Evolutionary conservation across 2,888 invertebrate genomes (phyloP), one percentile per base, ranked within the genome.

Genomic region (Hesperia comma): DNA sequence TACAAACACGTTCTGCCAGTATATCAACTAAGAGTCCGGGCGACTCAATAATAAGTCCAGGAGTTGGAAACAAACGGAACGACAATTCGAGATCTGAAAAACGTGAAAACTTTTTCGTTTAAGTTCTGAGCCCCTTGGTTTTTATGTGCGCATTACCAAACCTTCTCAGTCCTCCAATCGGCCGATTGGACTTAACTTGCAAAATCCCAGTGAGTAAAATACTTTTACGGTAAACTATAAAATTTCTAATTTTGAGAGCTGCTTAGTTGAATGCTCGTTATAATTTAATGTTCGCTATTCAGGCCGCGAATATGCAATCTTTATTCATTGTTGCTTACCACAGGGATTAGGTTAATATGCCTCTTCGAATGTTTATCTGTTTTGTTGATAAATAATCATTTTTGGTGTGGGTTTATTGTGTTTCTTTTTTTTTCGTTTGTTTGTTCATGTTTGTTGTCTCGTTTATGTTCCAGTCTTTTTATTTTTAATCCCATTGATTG

Each of bases 61-160:
- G 68, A 74, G 71, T 77, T 73, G 69, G 74, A 73, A 78, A 69
- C 63, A 72, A 74, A 78, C 74, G 77, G 77, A 75, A 78, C 76
- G 79, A 79, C 80, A 79, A 79, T 83, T 78, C 77, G 76, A 79
- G 75, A 80, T 86, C 84, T 85, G 83, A 83, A 84, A 84, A 84
- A 84, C 81, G 82, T 72, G 77, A 79, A 82, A 86, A 86, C 75
- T 86, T 86, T 83, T 82, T 80, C 86, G 85, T 81, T 85, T 82
- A 83, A 80, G 81, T 82, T 82, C 75, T 72, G 74, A 75, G 78
- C 77, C 75, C 81, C 75, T 72, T 76, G 76, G 78, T 76, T 82
- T 87, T 87, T 85, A 85, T 82, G 85, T 77, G 75, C 79, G 74
- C 79, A 86, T 85, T 86, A 83, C 80, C 72, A 80, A 85, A 86